Base-by-base conservation (phyloP, 1,140 invertebrate genomes). In the Monomorium pharaonis region DNA sequence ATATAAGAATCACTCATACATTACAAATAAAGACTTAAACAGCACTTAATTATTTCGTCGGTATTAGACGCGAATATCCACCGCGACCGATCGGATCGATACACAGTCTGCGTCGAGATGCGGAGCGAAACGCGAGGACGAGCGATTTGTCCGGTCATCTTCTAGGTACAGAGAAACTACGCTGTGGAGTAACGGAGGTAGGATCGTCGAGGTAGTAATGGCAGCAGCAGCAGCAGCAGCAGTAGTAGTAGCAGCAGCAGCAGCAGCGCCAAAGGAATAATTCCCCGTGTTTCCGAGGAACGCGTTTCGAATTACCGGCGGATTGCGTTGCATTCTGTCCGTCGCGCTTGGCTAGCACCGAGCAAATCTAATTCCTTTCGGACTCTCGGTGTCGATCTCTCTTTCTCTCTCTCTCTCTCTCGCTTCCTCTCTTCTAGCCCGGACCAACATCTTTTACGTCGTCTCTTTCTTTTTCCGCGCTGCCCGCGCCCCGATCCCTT, bases 291-390 rank as follows among this genome's bases (percentile, higher is more conserved):
- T 93, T 92, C 91, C 89, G 89, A 92, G 92, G 90, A 92, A 91
- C 92, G 92, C 91, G 93, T 92, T 93, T 94, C 91, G 90, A 94
- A 94, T 94, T 93, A 93, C 92, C 89, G 70, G 88, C 87, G 91
- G 90, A 94, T 93, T 91, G 92, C 92, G 93, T 92, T 93, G 93
- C 92, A 93, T 93, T 94, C 89, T 94, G 92, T 90, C 89, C 92
- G 93, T 93, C 89, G 90, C 92, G 93, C 93, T 94, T 93, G 91
- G 92, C 91, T 93, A 93, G 91, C 92, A 88, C 80, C 91, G 91
- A 92, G 93, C 90, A 93, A 94, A 94, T 93, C 92, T 93, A 93
- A 94, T 94, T 94, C 92, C 88, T 92, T 88, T 86, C 86, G 84
- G 90, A 90, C 87, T 89, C 87, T 77, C 84, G 63, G 62, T 91